Evolutionary conservation across 2,888 invertebrate species (phyloP).

Genomic region (Spilosoma lubricipeda): DNA sequence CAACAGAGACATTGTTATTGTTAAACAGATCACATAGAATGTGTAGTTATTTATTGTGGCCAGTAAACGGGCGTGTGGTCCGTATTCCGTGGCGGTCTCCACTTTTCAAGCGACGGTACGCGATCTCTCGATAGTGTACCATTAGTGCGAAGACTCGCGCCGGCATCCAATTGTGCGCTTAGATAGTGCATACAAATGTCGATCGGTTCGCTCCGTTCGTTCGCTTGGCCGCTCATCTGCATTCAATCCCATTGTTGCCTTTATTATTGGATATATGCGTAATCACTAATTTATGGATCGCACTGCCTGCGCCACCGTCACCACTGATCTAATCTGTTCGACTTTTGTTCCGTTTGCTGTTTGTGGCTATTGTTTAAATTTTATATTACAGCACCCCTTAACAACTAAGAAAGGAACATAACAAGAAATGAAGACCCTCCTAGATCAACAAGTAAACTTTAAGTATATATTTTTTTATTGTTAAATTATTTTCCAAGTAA

Average conservation of each 20-base stretch:
- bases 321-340: constrained; percentile 51
- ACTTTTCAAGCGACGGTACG: constrained; percentile 75
- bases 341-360: constrained; percentile 39
- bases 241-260: constrained; percentile 86
- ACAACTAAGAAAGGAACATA: background rate
- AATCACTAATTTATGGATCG: constrained; percentile 84
- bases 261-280: constrained; percentile 82
- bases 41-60: constrained; percentile 79
- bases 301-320: constrained; percentile 65
- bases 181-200: constrained; percentile 87
- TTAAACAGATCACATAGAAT: constrained; percentile 51
- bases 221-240: constrained; percentile 78
- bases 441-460: too few relatives aligned
- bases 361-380: constrained; percentile 32
- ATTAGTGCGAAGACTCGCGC: constrained; percentile 86
- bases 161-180: constrained; percentile 86
- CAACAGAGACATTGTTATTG: constrained; percentile 48
- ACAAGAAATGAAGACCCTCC: too few relatives aligned
- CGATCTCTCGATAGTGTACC: constrained; percentile 85
- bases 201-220: constrained; percentile 70
- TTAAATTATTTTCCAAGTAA: too few relatives aligned
- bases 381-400: constrained; percentile 2
- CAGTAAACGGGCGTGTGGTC: constrained; percentile 79
- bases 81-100: constrained; percentile 79
- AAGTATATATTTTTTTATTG: too few relatives aligned